Percentiles rank a stretch among this genome's conserved stretches.
phyloP scores from a whole-genome alignment of 37 sponge, comb jelly and placozoan species.

The Corticium candelabrum region DNA sequence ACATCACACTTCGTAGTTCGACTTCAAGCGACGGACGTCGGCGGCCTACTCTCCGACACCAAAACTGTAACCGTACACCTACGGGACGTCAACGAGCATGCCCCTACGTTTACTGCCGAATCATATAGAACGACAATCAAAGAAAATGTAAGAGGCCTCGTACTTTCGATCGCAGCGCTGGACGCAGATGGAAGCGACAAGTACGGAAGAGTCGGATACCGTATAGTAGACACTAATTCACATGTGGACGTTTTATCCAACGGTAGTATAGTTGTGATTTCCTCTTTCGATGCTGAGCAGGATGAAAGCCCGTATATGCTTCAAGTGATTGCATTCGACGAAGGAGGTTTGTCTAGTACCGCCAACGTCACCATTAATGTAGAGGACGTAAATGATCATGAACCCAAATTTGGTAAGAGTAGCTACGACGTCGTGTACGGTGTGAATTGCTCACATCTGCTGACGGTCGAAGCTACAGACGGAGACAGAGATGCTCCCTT shows the following conservation, averaged over 20 bases:
- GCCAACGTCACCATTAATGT: neutral
- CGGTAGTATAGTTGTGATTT: too few relatives aligned
- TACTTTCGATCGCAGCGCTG: neutral
- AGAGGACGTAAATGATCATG: too few relatives aligned
- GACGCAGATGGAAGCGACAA: neutral
- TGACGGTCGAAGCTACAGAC: neutral
- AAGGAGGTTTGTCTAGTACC: constrained; percentile 11
- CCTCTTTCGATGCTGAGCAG: constrained; percentile 32
- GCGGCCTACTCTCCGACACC: neutral
- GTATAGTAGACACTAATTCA: too few relatives aligned
- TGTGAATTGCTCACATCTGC: too few relatives aligned
- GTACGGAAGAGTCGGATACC: neutral
- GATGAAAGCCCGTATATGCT: neutral
- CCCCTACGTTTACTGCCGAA: neutral
- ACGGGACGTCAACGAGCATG: neutral
- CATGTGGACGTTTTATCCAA: too few relatives aligned
- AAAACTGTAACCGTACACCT: neutral
- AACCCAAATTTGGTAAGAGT: too few relatives aligned
- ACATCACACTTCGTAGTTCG: neutral
- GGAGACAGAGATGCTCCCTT: neutral
- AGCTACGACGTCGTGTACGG: too few relatives aligned
- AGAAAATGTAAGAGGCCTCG: neutral
- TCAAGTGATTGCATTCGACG: constrained; percentile 34
- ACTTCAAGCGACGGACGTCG: neutral
- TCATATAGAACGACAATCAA: neutral